Conservation (phyloP, 2,113 vertebrate species). For the Chrysochloris asiatica region DNA sequence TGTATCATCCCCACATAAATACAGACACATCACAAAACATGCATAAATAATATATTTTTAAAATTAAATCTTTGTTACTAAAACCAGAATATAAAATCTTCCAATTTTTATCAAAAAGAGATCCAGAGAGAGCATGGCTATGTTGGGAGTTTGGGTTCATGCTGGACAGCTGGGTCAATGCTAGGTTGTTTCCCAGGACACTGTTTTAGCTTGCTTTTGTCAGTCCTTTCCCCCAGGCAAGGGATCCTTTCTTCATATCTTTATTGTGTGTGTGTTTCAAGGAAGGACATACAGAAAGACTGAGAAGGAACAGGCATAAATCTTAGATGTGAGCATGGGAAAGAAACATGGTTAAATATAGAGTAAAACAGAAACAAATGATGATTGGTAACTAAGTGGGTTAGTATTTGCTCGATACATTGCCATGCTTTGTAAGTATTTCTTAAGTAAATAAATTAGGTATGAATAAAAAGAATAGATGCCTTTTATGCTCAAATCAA, state of each 20-base stretch:
- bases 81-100: background rate
- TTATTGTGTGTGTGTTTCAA: no score
- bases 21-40: background rate
- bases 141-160: background rate
- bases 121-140: background rate
- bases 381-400: background rate
- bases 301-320: no score
- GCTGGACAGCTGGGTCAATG: background rate
- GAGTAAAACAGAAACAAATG: slow-evolving; percentile 17
- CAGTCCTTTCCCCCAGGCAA: no score
- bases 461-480: no score
- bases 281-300: no score
- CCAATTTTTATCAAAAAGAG: background rate
- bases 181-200: background rate
- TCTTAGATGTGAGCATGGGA: background rate
- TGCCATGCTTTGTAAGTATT: slow-evolving; percentile 10
- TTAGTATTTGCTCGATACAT: background rate
- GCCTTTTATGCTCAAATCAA: no score
- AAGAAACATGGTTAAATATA: background rate
- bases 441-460: slow-evolving; percentile 46
- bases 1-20: background rate
- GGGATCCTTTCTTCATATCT: no score
- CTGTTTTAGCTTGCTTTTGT: no score
- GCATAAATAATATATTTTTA: no score
- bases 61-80: background rate